phyloP scores from a whole-genome alignment of 2,797 vertebrate species.

The Okamejei kenojei region DNA sequence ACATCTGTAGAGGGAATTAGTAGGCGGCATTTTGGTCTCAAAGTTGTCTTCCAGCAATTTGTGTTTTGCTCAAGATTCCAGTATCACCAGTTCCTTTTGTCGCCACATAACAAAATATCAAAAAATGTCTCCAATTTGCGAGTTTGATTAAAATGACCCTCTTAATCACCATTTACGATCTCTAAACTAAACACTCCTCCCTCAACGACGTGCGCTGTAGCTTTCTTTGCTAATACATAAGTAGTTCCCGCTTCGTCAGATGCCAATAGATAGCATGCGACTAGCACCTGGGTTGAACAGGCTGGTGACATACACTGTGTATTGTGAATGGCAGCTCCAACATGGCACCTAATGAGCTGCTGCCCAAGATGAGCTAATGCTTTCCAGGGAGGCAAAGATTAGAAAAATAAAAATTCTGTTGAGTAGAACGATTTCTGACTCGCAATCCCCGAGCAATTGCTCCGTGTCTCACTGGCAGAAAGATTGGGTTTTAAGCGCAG shows the following conservation, averaged over 20 bases:
- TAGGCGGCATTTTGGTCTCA: too few species aligned
- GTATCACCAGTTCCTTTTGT: too few species aligned
- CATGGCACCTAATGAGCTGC: not conserved
- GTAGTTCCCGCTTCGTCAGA: not conserved
- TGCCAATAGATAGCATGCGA: not conserved
- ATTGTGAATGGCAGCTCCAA: not conserved
- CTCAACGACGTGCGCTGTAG: not conserved
- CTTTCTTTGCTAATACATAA: not conserved
- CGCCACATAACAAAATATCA: too few species aligned
- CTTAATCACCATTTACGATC: too few species aligned
- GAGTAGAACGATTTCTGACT: not conserved
- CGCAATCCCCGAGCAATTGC: not conserved
- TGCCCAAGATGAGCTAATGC: not conserved
- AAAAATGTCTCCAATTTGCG: too few species aligned
- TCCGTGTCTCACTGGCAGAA: not conserved
- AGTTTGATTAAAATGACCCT: not conserved
- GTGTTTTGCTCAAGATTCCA: too few species aligned
- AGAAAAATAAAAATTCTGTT: not conserved
- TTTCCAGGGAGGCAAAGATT: not conserved
- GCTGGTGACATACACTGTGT: not conserved
- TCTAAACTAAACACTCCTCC: not conserved
- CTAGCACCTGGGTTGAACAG: not conserved
- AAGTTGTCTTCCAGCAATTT: too few species aligned
- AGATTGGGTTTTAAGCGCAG: slow-evolving; percentile 22
- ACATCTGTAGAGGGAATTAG: too few species aligned